Base-by-base conservation (phyloP, 2,797 vertebrate species). In the Anomalospiza imberbis region DNA sequence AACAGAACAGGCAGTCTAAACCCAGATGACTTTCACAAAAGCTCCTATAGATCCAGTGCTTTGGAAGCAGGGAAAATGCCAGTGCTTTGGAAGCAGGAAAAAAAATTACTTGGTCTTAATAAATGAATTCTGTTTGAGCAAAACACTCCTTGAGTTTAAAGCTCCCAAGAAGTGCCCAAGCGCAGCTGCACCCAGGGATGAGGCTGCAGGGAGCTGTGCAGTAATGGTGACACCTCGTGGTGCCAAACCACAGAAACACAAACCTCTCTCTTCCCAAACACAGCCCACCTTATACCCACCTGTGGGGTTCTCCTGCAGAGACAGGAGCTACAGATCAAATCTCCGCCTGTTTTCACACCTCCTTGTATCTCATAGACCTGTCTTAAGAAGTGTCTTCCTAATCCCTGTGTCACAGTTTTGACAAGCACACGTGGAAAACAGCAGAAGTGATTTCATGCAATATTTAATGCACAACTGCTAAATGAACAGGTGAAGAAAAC, bases 151-250 rank as follows among this genome's bases (percentile, higher is more conserved):
- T 1, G 36, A 55, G 47, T 55, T 73, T 3, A 40, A 81, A 57
- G n/a, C 15, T 55, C 26, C 24, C 0, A 0, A 76, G 50, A 7
- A 60, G 42, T 76, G 45, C 6, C 54, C 50, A 40, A 85, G 51
- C 0, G 0, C 57, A 80, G 73, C 34, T 42, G 67, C 48, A 45
- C 11, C 9, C 26, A 5, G 32, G 42, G 32, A 78, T 13, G 51
- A 15, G 42, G n/a, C 36, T 51, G 29, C 51, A 66, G 29, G 17
- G 22, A 89, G 18, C 38, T 61, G 55, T 32, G 95, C 83, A 96
- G 82, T 95, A 94, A 93, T 3, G 76, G 63, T 93, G 97, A 97
- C 97, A 97, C 90, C 97, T 96, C 34, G 93, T 94, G 97, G 96
- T 60, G 42, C 55, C 75, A 51, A n/a, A 51, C 12, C 47, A 42